A percentile compares a stretch with the other conserved stretches of the same genome.
These are phyloP conservation scores for Lanistes nyassanus DNA, from an alignment of 1,140 invertebrate species.

Conservation along the genomic window DNA sequence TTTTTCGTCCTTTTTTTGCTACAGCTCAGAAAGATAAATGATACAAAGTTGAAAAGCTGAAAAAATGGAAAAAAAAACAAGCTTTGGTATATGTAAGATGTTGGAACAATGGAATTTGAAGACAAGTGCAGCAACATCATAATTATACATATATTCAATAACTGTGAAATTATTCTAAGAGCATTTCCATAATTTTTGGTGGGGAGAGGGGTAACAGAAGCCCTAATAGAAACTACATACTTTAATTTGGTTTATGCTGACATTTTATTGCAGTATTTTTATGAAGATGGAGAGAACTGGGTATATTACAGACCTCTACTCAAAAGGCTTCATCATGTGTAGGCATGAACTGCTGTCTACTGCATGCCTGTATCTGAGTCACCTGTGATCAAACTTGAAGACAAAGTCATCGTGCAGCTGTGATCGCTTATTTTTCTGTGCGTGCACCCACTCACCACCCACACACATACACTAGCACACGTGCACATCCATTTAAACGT, in stretches of 20 bases:
- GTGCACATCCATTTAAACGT: neutral
- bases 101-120: neutral
- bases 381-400: neutral
- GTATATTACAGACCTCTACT: slow-evolving; percentile 69
- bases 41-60: neutral
- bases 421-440: neutral
- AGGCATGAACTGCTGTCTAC: neutral
- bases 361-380: neutral
- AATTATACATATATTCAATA: no score
- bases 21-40: no score
- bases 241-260: slow-evolving; percentile 16
- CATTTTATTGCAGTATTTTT: slow-evolving; percentile 67
- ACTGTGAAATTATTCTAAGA: no score
- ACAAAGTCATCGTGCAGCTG: neutral
- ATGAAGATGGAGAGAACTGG: slow-evolving; percentile 73
- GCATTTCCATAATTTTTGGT: neutral
- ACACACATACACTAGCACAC: neutral
- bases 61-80: neutral
- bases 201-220: neutral
- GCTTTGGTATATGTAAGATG: neutral
- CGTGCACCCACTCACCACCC: neutral
- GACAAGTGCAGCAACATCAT: neutral
- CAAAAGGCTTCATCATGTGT: slow-evolving; percentile 43
- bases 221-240: neutral
- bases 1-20: no score